Percentiles rank a stretch among this genome's conserved stretches.
These are phyloP conservation scores for Huso huso DNA, from an alignment of 2,797 vertebrate genomes.

Conservation along the genomic window DNA sequence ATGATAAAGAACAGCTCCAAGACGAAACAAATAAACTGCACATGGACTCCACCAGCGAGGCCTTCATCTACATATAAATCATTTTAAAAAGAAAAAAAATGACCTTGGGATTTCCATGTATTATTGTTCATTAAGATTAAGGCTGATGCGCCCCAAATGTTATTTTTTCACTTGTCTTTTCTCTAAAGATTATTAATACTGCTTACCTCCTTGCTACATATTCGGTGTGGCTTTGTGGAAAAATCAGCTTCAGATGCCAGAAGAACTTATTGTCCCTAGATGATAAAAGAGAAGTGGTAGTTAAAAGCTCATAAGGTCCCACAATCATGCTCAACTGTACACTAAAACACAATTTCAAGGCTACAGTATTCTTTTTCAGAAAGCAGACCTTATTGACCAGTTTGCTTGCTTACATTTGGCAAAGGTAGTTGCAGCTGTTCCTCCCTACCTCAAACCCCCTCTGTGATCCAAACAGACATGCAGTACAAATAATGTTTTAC, in stretches of 20 bases:
- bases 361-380: too few species aligned
- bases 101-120: background rate
- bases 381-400: too few species aligned
- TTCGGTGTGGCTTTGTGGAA: constrained; percentile 76
- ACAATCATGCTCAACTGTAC: too few species aligned
- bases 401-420: too few species aligned
- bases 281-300: constrained; percentile 33
- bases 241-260: constrained; percentile 86
- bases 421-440: too few species aligned
- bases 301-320: constrained; percentile 11
- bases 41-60: background rate
- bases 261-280: constrained; percentile 72
- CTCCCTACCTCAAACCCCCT: too few species aligned
- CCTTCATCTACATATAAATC: constrained; percentile 11
- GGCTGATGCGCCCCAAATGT: background rate
- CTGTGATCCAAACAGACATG: too few species aligned
- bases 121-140: background rate
- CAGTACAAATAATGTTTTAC: too few species aligned
- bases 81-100: constrained; percentile 1
- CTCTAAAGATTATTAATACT: background rate
- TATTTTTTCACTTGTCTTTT: background rate
- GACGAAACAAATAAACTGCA: constrained; percentile 8
- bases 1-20: constrained; percentile 1
- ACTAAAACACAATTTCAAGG: too few species aligned
- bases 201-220: constrained; percentile 76